Conservation (phyloP, 2,888 invertebrate genomes). For the Bombylius major region DNA sequence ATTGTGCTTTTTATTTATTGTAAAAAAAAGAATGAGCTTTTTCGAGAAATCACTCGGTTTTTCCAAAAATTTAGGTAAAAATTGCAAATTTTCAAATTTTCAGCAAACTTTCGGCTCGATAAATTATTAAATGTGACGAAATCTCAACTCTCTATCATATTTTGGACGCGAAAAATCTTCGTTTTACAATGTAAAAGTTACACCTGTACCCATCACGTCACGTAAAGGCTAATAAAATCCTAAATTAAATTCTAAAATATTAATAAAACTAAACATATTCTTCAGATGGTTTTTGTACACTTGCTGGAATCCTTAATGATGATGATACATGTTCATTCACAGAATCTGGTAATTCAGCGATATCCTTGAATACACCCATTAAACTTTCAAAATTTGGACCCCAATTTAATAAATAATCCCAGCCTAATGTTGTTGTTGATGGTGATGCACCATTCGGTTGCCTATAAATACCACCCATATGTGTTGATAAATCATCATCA, state of each 20-base stretch:
- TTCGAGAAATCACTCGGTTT: too few relatives aligned
- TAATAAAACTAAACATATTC: conserved; percentile 57
- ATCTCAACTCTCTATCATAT: too few relatives aligned
- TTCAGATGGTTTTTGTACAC: conserved; percentile 75
- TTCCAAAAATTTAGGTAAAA: too few relatives aligned
- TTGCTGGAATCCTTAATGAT: conserved; percentile 60
- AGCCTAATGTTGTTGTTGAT: conserved; percentile 68
- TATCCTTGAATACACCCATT: conserved; percentile 92
- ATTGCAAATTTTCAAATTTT: too few relatives aligned
- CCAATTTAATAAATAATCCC: conserved; percentile 93
- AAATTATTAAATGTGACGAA: too few relatives aligned
- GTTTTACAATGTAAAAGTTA: too few relatives aligned
- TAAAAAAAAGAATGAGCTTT: too few relatives aligned
- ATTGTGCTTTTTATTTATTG: too few relatives aligned
- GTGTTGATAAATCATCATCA: conserved; percentile 79
- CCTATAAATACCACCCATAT: conserved; percentile 66
- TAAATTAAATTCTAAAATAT: background rate
- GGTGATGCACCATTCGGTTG: conserved; percentile 65
- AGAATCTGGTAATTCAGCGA: conserved; percentile 83
- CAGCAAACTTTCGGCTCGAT: too few relatives aligned
- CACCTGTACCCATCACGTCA: too few relatives aligned
- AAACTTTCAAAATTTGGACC: conserved; percentile 92
- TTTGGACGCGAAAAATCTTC: too few relatives aligned
- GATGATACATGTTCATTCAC: conserved; percentile 60
- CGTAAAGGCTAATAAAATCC: too few relatives aligned